Evolutionary conservation across 2,113 vertebrate genomes (phyloP).

Genomic region (Pao palembangensis): DNA sequence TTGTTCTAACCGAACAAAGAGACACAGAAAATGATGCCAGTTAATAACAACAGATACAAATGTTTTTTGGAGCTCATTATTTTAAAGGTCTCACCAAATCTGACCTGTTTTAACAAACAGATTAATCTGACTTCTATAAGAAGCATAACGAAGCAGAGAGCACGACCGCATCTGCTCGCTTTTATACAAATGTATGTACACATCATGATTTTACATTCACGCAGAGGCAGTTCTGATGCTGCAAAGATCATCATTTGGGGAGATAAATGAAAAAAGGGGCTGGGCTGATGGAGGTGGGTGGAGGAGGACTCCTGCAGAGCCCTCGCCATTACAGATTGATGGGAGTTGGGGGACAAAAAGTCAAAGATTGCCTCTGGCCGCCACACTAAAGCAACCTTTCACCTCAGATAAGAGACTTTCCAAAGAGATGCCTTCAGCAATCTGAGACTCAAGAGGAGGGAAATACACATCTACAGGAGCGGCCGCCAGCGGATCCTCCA

Average conservation of each 20-base stretch:
- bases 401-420: constrained; percentile 24
- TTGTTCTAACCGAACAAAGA: constrained; percentile 44
- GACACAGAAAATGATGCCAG: constrained; percentile 13
- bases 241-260: not conserved
- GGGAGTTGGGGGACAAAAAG: constrained; percentile 25
- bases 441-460: not conserved
- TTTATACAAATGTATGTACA: constrained; percentile 3
- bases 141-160: constrained; percentile 50
- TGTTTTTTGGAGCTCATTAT: constrained; percentile 8
- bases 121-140: constrained; percentile 61
- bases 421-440: constrained; percentile 13
- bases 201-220: constrained; percentile 24
- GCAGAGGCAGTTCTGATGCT: constrained; percentile 17
- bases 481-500: not conserved
- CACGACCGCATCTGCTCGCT: not conserved
- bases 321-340: constrained; percentile 59
- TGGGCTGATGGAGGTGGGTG: constrained; percentile 18
- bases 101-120: constrained; percentile 63
- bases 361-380: constrained; percentile 22
- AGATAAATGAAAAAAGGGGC: constrained; percentile 19
- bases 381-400: constrained; percentile 22
- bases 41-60: constrained; percentile 27
- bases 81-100: constrained; percentile 13
- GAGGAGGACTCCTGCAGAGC: constrained; percentile 49
- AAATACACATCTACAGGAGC: constrained; percentile 12